Base-by-base conservation (phyloP, 2,113 vertebrate genomes). In the Thalassarche chlororhynchos region DNA sequence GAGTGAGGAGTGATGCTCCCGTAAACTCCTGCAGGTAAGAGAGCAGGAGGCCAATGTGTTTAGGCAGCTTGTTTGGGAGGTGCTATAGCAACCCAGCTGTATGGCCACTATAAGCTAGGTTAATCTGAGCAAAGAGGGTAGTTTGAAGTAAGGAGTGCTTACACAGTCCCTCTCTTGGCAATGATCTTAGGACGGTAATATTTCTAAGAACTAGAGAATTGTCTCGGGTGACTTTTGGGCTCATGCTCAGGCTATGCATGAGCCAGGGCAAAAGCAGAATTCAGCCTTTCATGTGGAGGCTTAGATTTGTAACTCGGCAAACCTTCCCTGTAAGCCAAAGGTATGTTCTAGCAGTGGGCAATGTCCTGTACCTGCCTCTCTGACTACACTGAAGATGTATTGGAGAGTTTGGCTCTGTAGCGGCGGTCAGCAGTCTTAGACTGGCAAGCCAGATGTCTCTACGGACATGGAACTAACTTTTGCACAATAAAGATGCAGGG, bases 351-450 rank as follows among this genome's bases (percentile, higher is more conserved):
- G 54, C 1, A 3, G 31, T 38, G 31, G 13, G 14, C 4, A 9
- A 6, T 0, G 4, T 42, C 60, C n/a, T 82, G 2, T 19, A 5
- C 31, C 17, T 76, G 49, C 75, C 23, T 91, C 28, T 78, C 29
- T 5, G 18, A 12, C n/a, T 58, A 8, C 10, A 5, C 23, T 68
- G 47, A 76, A 38, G 44, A 42, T 15, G n/a, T 38, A 16, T n/a
- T 72, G 58, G 28, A 70, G 49, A 21, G 28, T 74, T 70, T 68
- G 23, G 10, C 70, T 65, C 51, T 62, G 62, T 46, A 62, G 47
- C 0, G 1, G 12, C 54, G 57, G 15, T 38, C 1, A 2, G 16
- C 5, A 4, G 9, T 69, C n/a, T 75, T 24, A 65, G 34, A 15
- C 20, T 76, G 42, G 54, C 20, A 24, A 47, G 60, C 29, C 28